Conservation (phyloP, 2,888 invertebrate species). For the Mythimna ferrago region DNA sequence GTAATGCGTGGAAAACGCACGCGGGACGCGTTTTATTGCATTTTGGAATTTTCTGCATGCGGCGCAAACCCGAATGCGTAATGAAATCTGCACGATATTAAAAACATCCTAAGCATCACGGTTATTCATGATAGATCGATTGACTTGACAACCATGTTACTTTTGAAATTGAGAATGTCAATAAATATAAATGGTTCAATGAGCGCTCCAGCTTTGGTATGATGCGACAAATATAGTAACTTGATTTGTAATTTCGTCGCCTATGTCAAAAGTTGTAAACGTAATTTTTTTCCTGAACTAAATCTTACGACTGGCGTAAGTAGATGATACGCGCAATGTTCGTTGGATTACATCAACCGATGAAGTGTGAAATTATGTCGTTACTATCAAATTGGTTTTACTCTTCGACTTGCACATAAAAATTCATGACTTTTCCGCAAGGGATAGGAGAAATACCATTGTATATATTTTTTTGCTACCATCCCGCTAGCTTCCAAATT, state of each 20-base stretch:
- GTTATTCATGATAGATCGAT: too few species aligned
- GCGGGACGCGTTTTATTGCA: too few species aligned
- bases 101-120: too few species aligned
- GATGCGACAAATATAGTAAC: not conserved
- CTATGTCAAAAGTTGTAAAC: slow-evolving; percentile 31
- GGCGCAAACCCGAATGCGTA: too few species aligned
- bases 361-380: slow-evolving; percentile 33
- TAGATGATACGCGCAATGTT: slow-evolving; percentile 16
- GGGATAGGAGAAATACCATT: not conserved
- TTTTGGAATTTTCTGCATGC: too few species aligned
- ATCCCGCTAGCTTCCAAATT: not conserved
- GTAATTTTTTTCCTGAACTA: slow-evolving; percentile 22
- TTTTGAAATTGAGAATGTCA: not conserved
- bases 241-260: slow-evolving; percentile 32
- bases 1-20: too few species aligned
- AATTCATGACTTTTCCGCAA: slow-evolving; percentile 12
- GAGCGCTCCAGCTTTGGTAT: not conserved
- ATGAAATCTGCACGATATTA: too few species aligned
- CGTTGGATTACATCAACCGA: slow-evolving; percentile 26
- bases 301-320: slow-evolving; percentile 45
- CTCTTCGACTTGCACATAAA: slow-evolving; percentile 21
- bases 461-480: slow-evolving; percentile 4
- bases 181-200: not conserved
- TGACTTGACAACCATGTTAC: not conserved
- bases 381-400: slow-evolving; percentile 30